Evolutionary conservation across 2,888 invertebrate genomes (phyloP), one percentile per base, ranked within the genome.

Genomic region (Rosalia funebris): DNA sequence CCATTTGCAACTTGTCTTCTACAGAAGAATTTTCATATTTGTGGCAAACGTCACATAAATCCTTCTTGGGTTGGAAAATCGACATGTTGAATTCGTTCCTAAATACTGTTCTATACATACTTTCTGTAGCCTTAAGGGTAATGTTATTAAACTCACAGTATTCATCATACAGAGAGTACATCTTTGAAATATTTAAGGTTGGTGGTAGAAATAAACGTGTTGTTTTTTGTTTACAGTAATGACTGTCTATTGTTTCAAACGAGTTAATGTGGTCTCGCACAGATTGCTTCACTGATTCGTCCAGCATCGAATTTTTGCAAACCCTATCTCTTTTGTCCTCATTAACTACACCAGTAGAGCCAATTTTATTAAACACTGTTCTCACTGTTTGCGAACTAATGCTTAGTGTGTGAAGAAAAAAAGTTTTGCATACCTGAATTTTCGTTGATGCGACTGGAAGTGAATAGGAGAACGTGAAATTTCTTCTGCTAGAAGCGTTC

Each of bases 61-160:
- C 68, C 57, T 72, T 60, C 52, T 69, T 71, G 15, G 71, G 68
- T 56, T 57, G 52, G 69, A 68, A 66, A 73, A 73, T n/a, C 1
- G 66, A 71, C 12, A 68, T 57, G 39, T 74, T 73, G 53, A 65
- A 75, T 53, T 72, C 66, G 1, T 62, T 66, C 42, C 70, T 71
- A 56, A 75, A 71, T 42, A 73, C 60, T 0, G 7, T 10, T 37
- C 55, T 48, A 32, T 63, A 62, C 9, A 64, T 61, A 31, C 59
- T 57, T 48, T 56, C 52, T 5, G 59, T 60, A n/a, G 57, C 62
- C n/a, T n/a, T n/a, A 36, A 31, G 15, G 1, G 46, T 25, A 16
- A 65, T 52, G 34, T 63, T 59, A 11, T 59, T 15, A 17, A 47
- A 37, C 50, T 56, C 34, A 42, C 55, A 46, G 12, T 46, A 36